phyloP scores from a whole-genome alignment of 2,797 vertebrate species.

The Platyrinchus mystaceus region DNA sequence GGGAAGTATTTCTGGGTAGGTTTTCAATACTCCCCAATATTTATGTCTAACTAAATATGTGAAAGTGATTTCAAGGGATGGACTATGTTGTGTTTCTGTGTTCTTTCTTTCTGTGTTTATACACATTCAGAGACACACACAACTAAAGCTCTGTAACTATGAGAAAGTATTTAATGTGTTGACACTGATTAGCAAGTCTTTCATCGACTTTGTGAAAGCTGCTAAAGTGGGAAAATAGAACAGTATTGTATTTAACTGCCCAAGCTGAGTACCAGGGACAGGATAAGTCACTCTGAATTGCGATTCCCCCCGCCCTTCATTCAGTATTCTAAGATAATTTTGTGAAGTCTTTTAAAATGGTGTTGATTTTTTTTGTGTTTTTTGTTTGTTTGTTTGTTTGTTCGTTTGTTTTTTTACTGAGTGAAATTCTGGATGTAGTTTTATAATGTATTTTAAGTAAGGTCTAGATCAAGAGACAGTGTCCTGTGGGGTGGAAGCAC shows the following conservation, averaged over 20 bases:
- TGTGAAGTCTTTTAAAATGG: not conserved
- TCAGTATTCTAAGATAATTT: not conserved
- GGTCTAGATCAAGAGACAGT: not conserved
- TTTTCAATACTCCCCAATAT: not conserved
- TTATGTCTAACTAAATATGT: not conserved
- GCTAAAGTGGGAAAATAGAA: not conserved
- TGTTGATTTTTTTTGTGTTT: too few relatives aligned
- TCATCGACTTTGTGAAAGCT: not conserved
- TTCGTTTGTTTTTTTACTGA: not conserved
- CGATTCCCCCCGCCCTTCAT: not conserved
- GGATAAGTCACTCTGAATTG: not conserved
- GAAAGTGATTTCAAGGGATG: not conserved
- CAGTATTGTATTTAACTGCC: not conserved
- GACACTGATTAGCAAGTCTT: not conserved
- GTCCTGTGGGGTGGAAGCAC: not conserved
- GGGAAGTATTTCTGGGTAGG: not conserved
- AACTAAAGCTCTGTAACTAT: not conserved
- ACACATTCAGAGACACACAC: fast-evolving
- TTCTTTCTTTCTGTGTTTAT: not conserved
- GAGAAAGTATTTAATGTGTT: not conserved
- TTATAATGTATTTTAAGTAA: not conserved
- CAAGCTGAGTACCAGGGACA: not conserved
- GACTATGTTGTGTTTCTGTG: not conserved
- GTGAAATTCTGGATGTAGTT: not conserved
- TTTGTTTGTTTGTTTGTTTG: too few relatives aligned